A percentile compares a stretch with the other conserved stretches of the same genome.
phyloP scores from a whole-genome alignment of 2,888 invertebrate genomes.

The Phalera bucephala region DNA sequence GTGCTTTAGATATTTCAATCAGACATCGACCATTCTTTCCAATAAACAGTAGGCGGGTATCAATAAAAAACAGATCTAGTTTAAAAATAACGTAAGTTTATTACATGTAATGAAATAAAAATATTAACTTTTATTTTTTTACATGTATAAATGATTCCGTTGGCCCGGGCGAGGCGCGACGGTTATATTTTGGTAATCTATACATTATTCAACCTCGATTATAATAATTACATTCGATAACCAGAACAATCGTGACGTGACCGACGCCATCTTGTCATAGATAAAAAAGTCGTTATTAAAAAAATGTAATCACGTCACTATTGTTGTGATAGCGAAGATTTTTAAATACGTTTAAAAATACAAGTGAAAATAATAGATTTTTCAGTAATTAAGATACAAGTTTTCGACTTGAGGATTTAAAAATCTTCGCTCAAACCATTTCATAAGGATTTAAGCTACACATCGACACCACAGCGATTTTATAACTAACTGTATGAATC shows the following conservation, averaged over 20 bases:
- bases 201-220: constrained; percentile 31
- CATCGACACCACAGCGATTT: constrained; percentile 48
- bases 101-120: constrained; percentile 82
- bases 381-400: constrained; percentile 6
- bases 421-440: constrained; percentile 16
- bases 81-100: constrained; percentile 83
- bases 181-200: constrained; percentile 38
- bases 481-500: constrained; percentile 35
- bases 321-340: constrained; percentile 38
- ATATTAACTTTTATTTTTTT: constrained; percentile 73
- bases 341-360: constrained; percentile 35
- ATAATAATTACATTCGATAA: constrained; percentile 30
- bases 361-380: not conserved
- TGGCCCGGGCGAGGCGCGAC: constrained; percentile 27
- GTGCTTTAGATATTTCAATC: too few relatives aligned
- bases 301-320: constrained; percentile 42
- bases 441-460: constrained; percentile 39
- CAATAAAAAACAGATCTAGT: constrained; percentile 63
- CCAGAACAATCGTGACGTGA: constrained; percentile 41
- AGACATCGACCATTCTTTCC: too few relatives aligned
- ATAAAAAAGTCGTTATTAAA: constrained; percentile 19
- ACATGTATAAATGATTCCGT: constrained; percentile 60
- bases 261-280: constrained; percentile 17
- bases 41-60: too few relatives aligned
- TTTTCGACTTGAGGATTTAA: constrained; percentile 18